Base-by-base conservation (phyloP, 2,797 vertebrate genomes). In the Hoplostethus atlanticus region DNA sequence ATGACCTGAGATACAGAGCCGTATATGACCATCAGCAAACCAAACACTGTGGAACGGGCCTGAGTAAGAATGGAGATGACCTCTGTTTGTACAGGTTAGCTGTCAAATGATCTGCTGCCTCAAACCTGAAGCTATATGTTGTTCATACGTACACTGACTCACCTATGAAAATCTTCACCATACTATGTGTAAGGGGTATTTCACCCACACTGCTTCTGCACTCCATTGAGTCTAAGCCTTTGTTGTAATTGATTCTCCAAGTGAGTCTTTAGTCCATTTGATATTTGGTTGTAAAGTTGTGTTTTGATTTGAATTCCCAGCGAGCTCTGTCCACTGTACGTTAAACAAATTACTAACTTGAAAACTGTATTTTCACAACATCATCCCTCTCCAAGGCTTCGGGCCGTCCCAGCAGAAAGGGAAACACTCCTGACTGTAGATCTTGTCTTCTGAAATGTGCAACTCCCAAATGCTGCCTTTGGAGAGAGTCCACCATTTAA, bases 401-500 rank as follows among this genome's bases (percentile, higher is more conserved):
- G 13, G n/a, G 40, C 17, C 21, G 3, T 15, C 21, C 71, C 58
- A 78, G 68, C 17, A 68, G 30, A 44, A 79, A 48, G 48, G n/a
- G 69, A 62, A 61, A 60, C 40, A 42, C 53, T 73, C 44, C 34
- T 50, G 50, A 36, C 63, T 12, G 6, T 53, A 56, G 59, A 64
- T 73, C 48, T 76, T 65, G 71, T 77, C 48, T 46, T 60, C 12
- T n/a, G 21, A 63, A 80, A 76, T 63, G 64, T 66, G 73, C 64
- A 53, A 77, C 68, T 78, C 71, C 21, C 51, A 70, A 68, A 77
- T 76, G 70, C 68, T 61, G 58, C 64, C 51, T 53, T 86, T 85
- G 81, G 70, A 79, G 21, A 34, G 31, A 57, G 38, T 83, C 79
- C 76, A 69, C 66, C 15, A 16, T 81, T 80, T 73, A 83, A 83